Evolutionary conservation across 1,140 invertebrate species (phyloP), one percentile per base, ranked within the genome.

Genomic region (Tetranychus urticae): DNA sequence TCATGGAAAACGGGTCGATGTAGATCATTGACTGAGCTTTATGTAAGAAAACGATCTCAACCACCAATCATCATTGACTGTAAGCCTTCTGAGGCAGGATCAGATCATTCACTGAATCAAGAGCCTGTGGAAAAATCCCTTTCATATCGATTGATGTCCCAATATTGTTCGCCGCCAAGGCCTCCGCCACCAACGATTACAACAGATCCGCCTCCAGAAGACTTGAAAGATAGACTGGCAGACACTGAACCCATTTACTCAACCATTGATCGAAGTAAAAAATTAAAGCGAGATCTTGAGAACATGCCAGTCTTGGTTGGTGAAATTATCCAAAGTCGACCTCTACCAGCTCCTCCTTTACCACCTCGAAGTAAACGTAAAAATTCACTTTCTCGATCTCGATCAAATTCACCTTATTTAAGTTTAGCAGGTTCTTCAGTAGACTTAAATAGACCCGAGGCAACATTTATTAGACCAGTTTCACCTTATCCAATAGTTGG

Each of bases 1-100:
- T 34, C 37, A 10, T 63, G 59, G 59, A 63, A 63, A 39, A 54
- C 55, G 8, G 46, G 54, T 47, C 52, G 62, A 50, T 61, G 59
- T 58, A 52, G 62, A 8, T 58, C 54, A 33, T 37, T 63, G 33
- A 61, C 59, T 14, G 62, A 61, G 36, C 36, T 61, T 13, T 61
- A 61, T 55, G 45, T 61, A 12, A 48, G 59, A 23, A 39, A 56
- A 54, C n/a, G 39, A 10, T 6, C 39, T 42, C 39, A 42, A 42
- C 39, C 39, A 42, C 39, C 39, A 0, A 23, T 23, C 23, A 23
- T 10, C 39, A 42, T 6, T 5, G 39, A 42, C 39, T 10, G 5
- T 42, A 42, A 42, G 10, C 39, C 39, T 42, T 42, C 39, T 42
- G 39, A 42, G 39, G 10, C 10, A 5, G 39, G 39, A 42, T 42